Conservation (phyloP, 1,140 invertebrate species). For the Drosophila leontia region DNA sequence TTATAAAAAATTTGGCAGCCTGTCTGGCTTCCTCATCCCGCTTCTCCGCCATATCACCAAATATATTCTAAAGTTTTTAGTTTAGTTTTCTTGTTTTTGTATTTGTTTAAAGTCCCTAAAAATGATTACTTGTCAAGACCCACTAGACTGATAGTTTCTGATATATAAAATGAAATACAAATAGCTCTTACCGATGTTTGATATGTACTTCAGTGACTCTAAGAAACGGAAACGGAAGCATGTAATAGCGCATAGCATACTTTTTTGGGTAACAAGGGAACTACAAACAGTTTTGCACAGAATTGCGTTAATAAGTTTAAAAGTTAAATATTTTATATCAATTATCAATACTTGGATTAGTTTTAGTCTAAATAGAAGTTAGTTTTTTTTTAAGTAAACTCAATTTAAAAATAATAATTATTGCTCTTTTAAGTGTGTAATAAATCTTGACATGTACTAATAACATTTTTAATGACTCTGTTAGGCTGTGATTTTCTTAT, state of each 20-base stretch:
- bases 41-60: background rate
- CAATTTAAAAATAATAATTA: too few species aligned
- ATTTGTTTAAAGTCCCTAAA: too few species aligned
- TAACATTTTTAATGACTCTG: background rate
- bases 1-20: slow-evolving; percentile 8
- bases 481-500: background rate
- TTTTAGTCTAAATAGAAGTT: background rate
- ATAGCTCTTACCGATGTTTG: background rate
- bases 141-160: background rate
- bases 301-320: background rate
- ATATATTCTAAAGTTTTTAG: background rate
- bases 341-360: background rate
- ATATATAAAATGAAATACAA: background rate
- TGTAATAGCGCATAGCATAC: background rate
- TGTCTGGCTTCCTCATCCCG: background rate
- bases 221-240: background rate
- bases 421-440: too few species aligned
- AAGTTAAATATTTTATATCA: background rate
- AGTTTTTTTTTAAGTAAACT: background rate
- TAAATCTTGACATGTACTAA: background rate
- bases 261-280: background rate
- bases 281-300: background rate
- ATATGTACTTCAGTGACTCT: too few species aligned
- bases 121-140: background rate
- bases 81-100: background rate